Base-by-base conservation (phyloP, 2,797 vertebrate species). In the Malurus leucopterus region DNA sequence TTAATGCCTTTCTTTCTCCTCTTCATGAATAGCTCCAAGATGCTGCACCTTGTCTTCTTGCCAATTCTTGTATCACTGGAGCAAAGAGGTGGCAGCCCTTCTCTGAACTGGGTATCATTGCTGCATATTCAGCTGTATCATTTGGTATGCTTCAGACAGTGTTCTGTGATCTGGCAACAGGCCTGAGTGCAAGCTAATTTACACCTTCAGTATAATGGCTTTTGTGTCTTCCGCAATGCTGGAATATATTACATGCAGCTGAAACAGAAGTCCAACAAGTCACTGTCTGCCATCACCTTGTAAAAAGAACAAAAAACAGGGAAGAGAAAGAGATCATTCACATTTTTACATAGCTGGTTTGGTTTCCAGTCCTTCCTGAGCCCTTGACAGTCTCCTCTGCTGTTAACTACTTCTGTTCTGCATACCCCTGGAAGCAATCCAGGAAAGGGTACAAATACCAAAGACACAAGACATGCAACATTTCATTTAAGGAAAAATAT, bases 161-260 rank as follows among this genome's bases (percentile, higher is more conserved):
- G 8, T 41, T 59, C 49, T 79, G 67, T 83, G 36, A 78, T 67
- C 55, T 89, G 89, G 89, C 82, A 93, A 65, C 43, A 62, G 55
- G 54, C 49, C 63, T 38, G 36, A 86, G 70, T 63, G 86, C 72
- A 80, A 87, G 72, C 75, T 87, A 87, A 94, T 92, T 93, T 95
- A 91, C 63, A 88, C 67, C 43, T 84, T 84, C 88, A 75, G 20
- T 32, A 81, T 57, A 91, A 92, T 46, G 44, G 67, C 34, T 79
- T 76, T 79, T 91, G 59, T 84, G 55, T 86, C 59, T 81, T 88
- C 67, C 59, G 70, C 58, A 88, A 26, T 58, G 70, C 65, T 46
- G 51, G 65, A 89, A 83, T 84, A 65, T 13, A 77, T 51, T 69
- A 91, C 73, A 72, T 23, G 15, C 55, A 53, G 40, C 63, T 84